Evolutionary conservation across 2,113 vertebrate species (phyloP).

Genomic region (Alethe diademata): DNA sequence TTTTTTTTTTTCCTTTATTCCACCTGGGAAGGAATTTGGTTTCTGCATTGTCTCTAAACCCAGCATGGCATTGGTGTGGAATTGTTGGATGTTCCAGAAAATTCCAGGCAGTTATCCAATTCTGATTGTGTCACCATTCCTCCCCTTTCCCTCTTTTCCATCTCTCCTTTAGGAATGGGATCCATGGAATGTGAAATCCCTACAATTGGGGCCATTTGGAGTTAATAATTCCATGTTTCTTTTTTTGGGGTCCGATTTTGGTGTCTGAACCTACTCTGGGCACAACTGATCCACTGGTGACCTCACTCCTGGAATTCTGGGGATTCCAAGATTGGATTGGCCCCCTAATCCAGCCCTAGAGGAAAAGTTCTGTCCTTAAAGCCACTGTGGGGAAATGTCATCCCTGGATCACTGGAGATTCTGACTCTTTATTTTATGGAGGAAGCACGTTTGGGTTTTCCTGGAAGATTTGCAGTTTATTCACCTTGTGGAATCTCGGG

Average conservation of each 20-base stretch:
- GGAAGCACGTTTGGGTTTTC: background rate
- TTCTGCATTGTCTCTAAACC: background rate
- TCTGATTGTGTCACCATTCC: background rate
- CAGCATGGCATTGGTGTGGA: background rate
- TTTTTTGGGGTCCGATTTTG: accelerated
- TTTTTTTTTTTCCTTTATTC: background rate
- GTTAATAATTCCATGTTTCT: accelerated
- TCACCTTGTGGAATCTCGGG: background rate
- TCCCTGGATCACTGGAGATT: background rate
- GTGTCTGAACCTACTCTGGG: accelerated
- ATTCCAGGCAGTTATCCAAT: background rate
- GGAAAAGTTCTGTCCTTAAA: background rate
- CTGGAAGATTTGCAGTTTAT: background rate
- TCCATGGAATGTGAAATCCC: accelerated
- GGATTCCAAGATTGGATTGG: background rate
- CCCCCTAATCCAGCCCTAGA: background rate
- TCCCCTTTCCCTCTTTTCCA: background rate
- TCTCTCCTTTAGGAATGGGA: background rate
- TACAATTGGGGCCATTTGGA: accelerated
- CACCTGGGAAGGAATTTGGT: background rate
- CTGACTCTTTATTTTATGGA: background rate
- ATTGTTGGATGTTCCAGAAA: background rate
- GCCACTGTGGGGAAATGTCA: accelerated
- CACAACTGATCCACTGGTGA: accelerated
- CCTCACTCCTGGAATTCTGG: background rate